These are phyloP conservation scores for Nymphalis c-album DNA, from an alignment of 2,888 invertebrate genomes.

Conservation along the genomic window DNA sequence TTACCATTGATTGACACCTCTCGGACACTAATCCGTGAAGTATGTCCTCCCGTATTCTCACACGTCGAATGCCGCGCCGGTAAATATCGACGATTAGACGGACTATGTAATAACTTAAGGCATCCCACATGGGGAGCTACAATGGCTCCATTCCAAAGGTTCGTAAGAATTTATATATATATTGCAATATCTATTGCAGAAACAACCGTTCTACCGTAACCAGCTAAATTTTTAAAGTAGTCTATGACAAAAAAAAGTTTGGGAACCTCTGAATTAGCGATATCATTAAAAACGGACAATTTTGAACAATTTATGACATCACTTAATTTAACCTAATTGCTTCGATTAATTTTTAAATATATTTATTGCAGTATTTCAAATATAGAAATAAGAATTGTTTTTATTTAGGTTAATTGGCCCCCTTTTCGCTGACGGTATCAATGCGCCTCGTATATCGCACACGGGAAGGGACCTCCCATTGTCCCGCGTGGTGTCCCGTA, in stretches of 20 bases:
- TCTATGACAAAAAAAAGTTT: no score
- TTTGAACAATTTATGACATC: no score
- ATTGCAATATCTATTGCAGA: not conserved
- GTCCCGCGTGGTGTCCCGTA: slow-evolving; percentile 92
- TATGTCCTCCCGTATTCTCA: slow-evolving; percentile 93
- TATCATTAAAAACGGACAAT: not conserved
- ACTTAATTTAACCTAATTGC: no score
- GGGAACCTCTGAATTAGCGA: no score
- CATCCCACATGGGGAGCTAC: slow-evolving; percentile 95
- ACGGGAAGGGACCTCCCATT: slow-evolving; percentile 89
- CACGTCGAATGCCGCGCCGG: slow-evolving; percentile 94
- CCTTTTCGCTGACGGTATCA: slow-evolving; percentile 91
- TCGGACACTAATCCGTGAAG: slow-evolving; percentile 91
- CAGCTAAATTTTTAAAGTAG: no score
- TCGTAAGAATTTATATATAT: slow-evolving; percentile 27
- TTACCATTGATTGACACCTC: slow-evolving; percentile 93
- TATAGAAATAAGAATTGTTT: not conserved
- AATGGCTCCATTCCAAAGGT: slow-evolving; percentile 91
- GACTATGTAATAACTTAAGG: slow-evolving; percentile 92
- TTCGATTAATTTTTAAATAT: no score
- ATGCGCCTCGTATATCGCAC: slow-evolving; percentile 89
- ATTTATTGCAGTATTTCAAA: not conserved
- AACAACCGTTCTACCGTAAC: no score
- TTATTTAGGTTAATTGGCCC: slow-evolving; percentile 85
- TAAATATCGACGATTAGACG: slow-evolving; percentile 92